Evolutionary conservation across 2,113 vertebrate species (phyloP).

Genomic region (Thunnus maccoyii): DNA sequence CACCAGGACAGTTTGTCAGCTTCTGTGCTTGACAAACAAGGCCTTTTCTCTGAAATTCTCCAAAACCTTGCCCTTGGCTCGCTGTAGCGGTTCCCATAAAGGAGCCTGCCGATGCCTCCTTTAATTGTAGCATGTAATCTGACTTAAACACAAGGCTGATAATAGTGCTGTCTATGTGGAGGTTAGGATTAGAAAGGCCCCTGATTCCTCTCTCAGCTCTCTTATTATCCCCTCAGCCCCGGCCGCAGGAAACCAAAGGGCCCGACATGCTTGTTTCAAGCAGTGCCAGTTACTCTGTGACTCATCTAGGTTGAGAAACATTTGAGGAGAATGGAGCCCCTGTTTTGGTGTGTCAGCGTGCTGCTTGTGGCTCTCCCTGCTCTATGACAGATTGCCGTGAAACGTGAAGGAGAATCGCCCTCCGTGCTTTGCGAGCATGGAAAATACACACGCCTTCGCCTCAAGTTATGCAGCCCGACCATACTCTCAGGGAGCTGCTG

Average conservation of each 20-base stretch:
- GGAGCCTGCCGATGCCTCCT: slow-evolving; percentile 72
- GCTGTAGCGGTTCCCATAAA: slow-evolving; percentile 60
- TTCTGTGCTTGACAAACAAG: slow-evolving; percentile 63
- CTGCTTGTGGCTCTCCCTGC: slow-evolving; percentile 62
- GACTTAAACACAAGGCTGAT: slow-evolving; percentile 81
- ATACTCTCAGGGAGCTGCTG: slow-evolving; percentile 66
- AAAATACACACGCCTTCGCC: slow-evolving; percentile 73
- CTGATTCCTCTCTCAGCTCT: slow-evolving; percentile 75
- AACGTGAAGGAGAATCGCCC: slow-evolving; percentile 71
- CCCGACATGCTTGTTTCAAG: slow-evolving; percentile 76
- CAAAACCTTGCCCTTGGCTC: slow-evolving; percentile 53
- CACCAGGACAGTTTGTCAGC: slow-evolving; percentile 58
- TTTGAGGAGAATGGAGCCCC: slow-evolving; percentile 78
- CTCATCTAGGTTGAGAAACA: slow-evolving; percentile 78
- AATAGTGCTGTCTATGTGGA: slow-evolving; percentile 78
- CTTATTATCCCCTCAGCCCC: slow-evolving; percentile 82
- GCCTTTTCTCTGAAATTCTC: slow-evolving; percentile 52
- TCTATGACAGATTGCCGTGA: slow-evolving; percentile 75
- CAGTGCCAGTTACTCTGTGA: slow-evolving; percentile 76
- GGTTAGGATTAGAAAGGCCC: slow-evolving; percentile 79
- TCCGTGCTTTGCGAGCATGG: slow-evolving; percentile 55
- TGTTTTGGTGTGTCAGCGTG: slow-evolving; percentile 77
- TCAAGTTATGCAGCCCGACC: slow-evolving; percentile 74
- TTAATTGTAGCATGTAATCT: slow-evolving; percentile 82
- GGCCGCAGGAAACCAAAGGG: slow-evolving; percentile 74